A percentile compares a stretch with the other conserved stretches of the same genome.
Evolutionary conservation across 2,113 vertebrate species (phyloP).

Genomic region (Orientallactaga bullata): DNA sequence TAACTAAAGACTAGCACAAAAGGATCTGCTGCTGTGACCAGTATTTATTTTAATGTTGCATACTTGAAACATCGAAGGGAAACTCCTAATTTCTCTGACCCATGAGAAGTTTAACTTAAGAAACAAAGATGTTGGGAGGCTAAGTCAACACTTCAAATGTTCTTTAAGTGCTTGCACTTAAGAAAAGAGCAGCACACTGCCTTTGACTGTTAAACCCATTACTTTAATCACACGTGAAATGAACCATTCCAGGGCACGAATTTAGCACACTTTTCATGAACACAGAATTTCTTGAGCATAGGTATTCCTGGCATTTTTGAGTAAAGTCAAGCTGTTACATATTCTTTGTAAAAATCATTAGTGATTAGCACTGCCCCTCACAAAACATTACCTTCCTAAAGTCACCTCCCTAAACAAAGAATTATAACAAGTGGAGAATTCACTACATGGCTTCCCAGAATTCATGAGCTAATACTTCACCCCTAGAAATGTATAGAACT

Average conservation of each 20-base stretch:
- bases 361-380: slow-evolving; percentile 51
- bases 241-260: slow-evolving; percentile 51
- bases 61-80: slow-evolving; percentile 60
- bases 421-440: slow-evolving; percentile 77
- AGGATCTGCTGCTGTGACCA: not conserved
- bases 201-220: slow-evolving; percentile 81
- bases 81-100: slow-evolving; percentile 80
- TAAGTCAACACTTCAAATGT: slow-evolving; percentile 81
- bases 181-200: slow-evolving; percentile 81
- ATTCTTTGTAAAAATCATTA: slow-evolving; percentile 71
- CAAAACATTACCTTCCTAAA: slow-evolving; percentile 56
- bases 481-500: slow-evolving; percentile 66
- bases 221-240: slow-evolving; percentile 73
- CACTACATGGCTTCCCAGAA: slow-evolving; percentile 39
- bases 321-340: slow-evolving; percentile 1
- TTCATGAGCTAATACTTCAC: slow-evolving; percentile 79
- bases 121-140: slow-evolving; percentile 80
- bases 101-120: slow-evolving; percentile 81
- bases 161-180: slow-evolving; percentile 78
- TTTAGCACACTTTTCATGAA: slow-evolving; percentile 15
- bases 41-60: slow-evolving; percentile 71
- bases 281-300: not conserved
- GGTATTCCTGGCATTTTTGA: slow-evolving; percentile 48
- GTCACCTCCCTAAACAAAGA: slow-evolving; percentile 61
- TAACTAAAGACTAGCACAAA: not conserved